Evolutionary conservation across 2,888 invertebrate genomes (phyloP).

Genomic region (Mythimna lalbum): DNA sequence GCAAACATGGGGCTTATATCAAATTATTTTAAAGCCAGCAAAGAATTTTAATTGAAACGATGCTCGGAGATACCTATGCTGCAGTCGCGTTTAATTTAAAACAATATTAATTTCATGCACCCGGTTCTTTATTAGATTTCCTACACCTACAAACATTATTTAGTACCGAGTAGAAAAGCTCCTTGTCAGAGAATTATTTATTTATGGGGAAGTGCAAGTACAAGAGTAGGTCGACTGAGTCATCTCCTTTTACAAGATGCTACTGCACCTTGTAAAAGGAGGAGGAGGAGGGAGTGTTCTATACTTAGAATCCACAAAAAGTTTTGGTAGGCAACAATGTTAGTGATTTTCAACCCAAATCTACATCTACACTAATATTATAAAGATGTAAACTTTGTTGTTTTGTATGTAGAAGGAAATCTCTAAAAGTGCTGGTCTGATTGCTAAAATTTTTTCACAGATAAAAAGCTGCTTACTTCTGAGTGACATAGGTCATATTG

Average conservation of each 20-base stretch:
- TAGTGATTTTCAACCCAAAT: too few relatives aligned
- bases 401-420: too few relatives aligned
- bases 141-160: background rate
- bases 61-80: conserved; percentile 8
- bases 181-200: background rate
- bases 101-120: conserved; percentile 4
- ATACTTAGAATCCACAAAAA: too few relatives aligned
- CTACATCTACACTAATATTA: too few relatives aligned
- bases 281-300: too few relatives aligned
- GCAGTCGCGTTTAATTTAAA: conserved; percentile 31
- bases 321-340: too few relatives aligned
- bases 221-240: background rate
- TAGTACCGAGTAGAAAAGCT: background rate
- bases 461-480: too few relatives aligned
- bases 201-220: background rate
- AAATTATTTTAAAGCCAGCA: conserved; percentile 21
- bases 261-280: too few relatives aligned
- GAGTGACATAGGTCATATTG: too few relatives aligned
- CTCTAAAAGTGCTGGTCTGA: too few relatives aligned
- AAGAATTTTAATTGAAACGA: conserved; percentile 40
- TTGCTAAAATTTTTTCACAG: too few relatives aligned
- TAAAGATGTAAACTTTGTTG: too few relatives aligned
- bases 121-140: background rate
- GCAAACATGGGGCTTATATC: background rate
- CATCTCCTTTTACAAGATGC: background rate